Percentiles rank a stretch among this genome's conserved stretches.
phyloP scores from a whole-genome alignment of 2,113 vertebrate species.

The Prionailurus bengalensis region DNA sequence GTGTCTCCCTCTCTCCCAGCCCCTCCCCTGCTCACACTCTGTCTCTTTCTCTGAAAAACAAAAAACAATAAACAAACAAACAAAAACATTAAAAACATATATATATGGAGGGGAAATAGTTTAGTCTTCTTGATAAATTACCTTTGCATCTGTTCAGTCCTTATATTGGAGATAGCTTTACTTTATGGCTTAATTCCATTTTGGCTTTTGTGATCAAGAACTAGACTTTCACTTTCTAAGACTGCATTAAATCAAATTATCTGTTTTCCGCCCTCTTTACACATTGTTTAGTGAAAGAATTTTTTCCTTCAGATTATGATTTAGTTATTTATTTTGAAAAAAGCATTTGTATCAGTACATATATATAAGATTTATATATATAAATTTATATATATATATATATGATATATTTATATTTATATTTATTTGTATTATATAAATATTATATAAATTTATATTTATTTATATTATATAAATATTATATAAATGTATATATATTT shows the following conservation, averaged over 20 bases:
- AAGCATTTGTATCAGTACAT: neutral
- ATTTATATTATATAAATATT: too few species aligned
- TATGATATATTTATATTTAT: neutral
- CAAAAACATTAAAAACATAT: too few species aligned
- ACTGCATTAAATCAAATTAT: neutral
- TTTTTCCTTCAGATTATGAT: neutral
- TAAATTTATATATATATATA: neutral
- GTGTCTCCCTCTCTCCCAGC: too few species aligned
- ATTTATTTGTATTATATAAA: too few species aligned
- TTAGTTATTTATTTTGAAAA: neutral
- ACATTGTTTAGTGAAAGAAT: neutral
- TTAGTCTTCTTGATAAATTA: neutral
- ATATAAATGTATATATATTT: too few species aligned
- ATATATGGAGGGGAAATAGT: neutral
- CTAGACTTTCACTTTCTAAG: neutral
- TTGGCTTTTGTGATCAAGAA: neutral
- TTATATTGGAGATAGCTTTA: neutral
- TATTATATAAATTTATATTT: too few species aligned
- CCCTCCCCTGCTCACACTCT: too few species aligned
- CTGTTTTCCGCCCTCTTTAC: neutral
- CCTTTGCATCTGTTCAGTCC: neutral
- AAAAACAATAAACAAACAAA: too few species aligned
- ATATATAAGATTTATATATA: neutral
- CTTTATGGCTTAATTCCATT: neutral
- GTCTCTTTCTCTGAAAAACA: too few species aligned